Base-by-base conservation (phyloP, 2,888 invertebrate species). In the Nemoura dubitans region DNA sequence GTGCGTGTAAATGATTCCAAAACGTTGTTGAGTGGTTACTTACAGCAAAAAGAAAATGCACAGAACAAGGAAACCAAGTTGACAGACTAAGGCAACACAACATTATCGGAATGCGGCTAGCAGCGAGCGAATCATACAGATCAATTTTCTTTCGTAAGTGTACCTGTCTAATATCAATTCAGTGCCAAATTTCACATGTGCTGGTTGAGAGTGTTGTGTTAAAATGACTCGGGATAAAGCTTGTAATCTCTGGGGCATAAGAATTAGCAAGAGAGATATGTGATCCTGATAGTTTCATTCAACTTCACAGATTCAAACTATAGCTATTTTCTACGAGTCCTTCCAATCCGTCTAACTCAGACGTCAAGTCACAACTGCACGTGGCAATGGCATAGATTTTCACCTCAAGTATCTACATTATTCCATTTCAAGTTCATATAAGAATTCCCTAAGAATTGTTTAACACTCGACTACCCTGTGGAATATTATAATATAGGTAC, bases 101-200 rank as follows among this genome's bases (percentile, higher is more conserved):
- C 81, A 81, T 29, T 78, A 78, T 81, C 76, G 84, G 84, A 84
- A 84, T 84, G 84, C 59, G 84, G 84, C 43, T 84, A 76, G 28
- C 76, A 59, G 76, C 26, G 27, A 14, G 84, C 27, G 21, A 59
- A 59, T 59, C 14, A 76, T 28, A n/a, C 84, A 76, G 84, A 25
- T 84, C 84, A 84, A 84, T 29, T 84, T 28, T 14, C 59, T 29
- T 28, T 76, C 59, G 84, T 84, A 84, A 84, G 84, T 84, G 81
- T 83, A 83, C 2, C 83, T 78, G 5, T 28, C 2, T 27, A 78
- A n/a, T n/a, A n/a, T n/a, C 27, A 10, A 21, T 78, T 78, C 16
- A 59, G 36, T 36, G 36, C 10, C 36, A 6, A 36, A n/a, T n/a
- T 36, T 10, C 5, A 10, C 36, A 36, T 36, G 36, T 36, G 36